Base-by-base conservation (phyloP, 2,113 vertebrate genomes). In the Platichthys flesus region DNA sequence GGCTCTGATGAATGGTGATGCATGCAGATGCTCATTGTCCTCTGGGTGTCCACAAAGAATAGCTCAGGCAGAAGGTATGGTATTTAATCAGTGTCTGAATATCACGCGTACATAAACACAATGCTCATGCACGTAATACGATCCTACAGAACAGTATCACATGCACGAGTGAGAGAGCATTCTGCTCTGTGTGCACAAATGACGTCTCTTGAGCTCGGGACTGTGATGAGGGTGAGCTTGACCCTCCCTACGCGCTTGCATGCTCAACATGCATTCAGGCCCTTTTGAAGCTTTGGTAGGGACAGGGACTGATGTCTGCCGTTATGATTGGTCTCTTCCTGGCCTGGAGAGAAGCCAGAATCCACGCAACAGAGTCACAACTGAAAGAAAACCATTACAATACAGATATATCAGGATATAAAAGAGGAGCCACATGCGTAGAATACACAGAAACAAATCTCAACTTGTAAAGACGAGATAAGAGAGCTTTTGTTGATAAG, bases 11-110 rank as follows among this genome's bases (percentile, higher is more conserved):
- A 42, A 62, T 8, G 37, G 40, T 24, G 40, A 63, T 63, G 10
- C 60, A 21, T 42, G 59, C 59, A 61, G 59, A 61, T 13, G 37
- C 60, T 62, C 52, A 15, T 21, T 20, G n/a, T 51, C 47, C 47
- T 51, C 47, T 51, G 47, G 15, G 15, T 51, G 47, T 51, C 47
- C 52, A 54, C n/a, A 54, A 5, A 54, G 52, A 54, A 21, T 9
- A 10, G n/a, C 47, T 51, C 15, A 51, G 18, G 18, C 15, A 51
- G 47, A 51, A 51, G 47, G 47, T 51, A 8, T 18, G 47, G 47
- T 51, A 18, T 51, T 51, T 16, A 51, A 51, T 51, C 47, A 51
- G 15, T 51, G 15, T 15, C 47, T 42, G 12, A 10, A 42, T 13
- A 42, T 42, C 40, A 42, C 40, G 10, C 40, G 3, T 12, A 42